Percentiles rank a stretch among this genome's conserved stretches.
phyloP scores from a whole-genome alignment of 2,888 invertebrate genomes.

The Drosophila melanosoma region DNA sequence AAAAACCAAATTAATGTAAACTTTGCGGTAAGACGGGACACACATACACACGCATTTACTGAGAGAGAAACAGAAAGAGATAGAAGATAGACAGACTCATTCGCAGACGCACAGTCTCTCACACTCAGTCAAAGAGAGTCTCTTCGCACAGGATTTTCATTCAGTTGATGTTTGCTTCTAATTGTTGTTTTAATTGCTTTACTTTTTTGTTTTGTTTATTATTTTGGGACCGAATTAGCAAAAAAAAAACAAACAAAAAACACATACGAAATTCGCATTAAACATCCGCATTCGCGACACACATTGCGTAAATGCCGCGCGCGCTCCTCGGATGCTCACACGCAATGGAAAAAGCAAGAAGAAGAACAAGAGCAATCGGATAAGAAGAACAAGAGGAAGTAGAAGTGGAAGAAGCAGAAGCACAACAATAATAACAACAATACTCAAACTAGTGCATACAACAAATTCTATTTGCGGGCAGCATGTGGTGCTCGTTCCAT shows the following conservation, averaged over 20 bases:
- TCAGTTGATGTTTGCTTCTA: not conserved
- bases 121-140: not conserved
- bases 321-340: conserved; percentile 48
- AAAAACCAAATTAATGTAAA: conserved; percentile 14
- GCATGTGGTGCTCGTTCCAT: conserved; percentile 47
- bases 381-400: not conserved
- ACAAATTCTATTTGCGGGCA: conserved; percentile 49
- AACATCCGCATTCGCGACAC: conserved; percentile 45
- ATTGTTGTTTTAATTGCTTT: not conserved
- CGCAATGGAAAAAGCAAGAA: conserved; percentile 46
- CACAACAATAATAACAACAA: conserved; percentile 13
- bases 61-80: not conserved
- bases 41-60: conserved; percentile 6
- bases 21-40: conserved; percentile 36
- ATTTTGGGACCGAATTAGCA: not conserved
- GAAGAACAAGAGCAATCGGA: conserved; percentile 21
- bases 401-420: conserved; percentile 8
- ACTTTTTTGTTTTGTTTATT: not conserved
- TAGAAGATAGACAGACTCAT: not conserved
- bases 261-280: conserved; percentile 25
- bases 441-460: conserved; percentile 38
- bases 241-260: conserved; percentile 3
- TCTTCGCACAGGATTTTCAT: not conserved
- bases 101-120: not conserved
- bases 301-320: conserved; percentile 63